Evolutionary conservation across 2,797 vertebrate species (phyloP), one percentile per base, ranked within the genome.

Genomic region (Macroramphosus scolopax): DNA sequence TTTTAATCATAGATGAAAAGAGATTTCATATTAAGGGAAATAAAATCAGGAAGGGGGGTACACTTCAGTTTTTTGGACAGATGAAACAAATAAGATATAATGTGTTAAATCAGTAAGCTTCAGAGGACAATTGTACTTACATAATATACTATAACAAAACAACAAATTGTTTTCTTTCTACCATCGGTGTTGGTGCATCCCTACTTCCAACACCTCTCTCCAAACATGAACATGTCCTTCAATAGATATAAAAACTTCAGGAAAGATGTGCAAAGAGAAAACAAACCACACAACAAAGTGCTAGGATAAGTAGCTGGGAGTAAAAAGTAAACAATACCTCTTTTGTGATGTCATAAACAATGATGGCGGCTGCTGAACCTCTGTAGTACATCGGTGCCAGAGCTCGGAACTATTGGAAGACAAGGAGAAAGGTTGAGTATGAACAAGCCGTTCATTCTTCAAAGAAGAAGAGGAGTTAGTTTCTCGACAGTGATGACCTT

Each of bases 301-400:
- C 6, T 26, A 24, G 9, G 14, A 34, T 48, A 39, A 45, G 3
- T 10, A 24, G 22, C 14, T 28, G 14, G 10, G 4, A 36, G 8
- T 17, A 17, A 14, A 34, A 54, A 18, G 9, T 5, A 37, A 37
- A 56, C 49, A 32, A 45, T 91, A 98, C 96, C 92, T 98, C 96
- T 91, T 99, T 98, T 18, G 96, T 99, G 91, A 99, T 98, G 80
- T 99, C 96, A 67, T 98, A 98, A 26, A 97, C 96, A 60, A 99
- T 97, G 50, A 99, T 94, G 52, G 96, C 96, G 4, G 96, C 96
- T 14, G 96, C 94, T 5, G 96, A 99, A 3, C 96, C 96, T 87
- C 96, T 91, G 83, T 99, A 99, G 85, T 99, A 99, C 96, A 99
- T 99, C 0, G 96, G 96, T 1, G 96, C 96, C 78, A 99, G 87